phyloP scores from a whole-genome alignment of 2,113 vertebrate species.

The Crocuta crocuta region DNA sequence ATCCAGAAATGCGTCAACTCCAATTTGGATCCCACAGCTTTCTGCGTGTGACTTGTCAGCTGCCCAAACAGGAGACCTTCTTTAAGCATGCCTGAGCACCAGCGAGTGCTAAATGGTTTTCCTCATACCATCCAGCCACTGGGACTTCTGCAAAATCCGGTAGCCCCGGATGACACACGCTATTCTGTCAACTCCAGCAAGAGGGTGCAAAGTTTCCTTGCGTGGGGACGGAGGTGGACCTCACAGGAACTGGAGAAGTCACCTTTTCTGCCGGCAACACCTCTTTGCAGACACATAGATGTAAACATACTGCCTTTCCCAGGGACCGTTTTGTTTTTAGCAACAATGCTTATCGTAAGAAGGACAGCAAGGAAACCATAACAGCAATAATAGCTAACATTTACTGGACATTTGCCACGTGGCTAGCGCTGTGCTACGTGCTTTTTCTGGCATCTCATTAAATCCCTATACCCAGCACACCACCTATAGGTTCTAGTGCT shows the following conservation, averaged over 20 bases:
- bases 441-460: background rate
- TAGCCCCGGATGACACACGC: background rate
- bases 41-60: background rate
- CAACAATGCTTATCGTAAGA: background rate
- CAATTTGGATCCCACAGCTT: background rate
- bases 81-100: background rate
- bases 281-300: background rate
- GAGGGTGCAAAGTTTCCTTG: background rate
- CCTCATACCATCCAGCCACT: background rate
- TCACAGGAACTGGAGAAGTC: background rate
- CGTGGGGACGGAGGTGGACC: background rate
- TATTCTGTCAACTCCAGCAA: constrained; percentile 35
- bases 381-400: background rate
- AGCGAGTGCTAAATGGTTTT: background rate
- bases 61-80: background rate
- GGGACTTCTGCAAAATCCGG: background rate
- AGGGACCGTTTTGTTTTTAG: background rate
- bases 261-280: background rate
- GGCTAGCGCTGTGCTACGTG: background rate
- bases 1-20: background rate
- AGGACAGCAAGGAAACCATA: background rate
- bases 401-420: background rate
- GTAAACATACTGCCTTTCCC: background rate
- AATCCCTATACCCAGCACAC: background rate
- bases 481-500: background rate